These are phyloP conservation scores for Oreochromis aureus DNA, from an alignment of 2,113 vertebrate species.

Conservation along the genomic window DNA sequence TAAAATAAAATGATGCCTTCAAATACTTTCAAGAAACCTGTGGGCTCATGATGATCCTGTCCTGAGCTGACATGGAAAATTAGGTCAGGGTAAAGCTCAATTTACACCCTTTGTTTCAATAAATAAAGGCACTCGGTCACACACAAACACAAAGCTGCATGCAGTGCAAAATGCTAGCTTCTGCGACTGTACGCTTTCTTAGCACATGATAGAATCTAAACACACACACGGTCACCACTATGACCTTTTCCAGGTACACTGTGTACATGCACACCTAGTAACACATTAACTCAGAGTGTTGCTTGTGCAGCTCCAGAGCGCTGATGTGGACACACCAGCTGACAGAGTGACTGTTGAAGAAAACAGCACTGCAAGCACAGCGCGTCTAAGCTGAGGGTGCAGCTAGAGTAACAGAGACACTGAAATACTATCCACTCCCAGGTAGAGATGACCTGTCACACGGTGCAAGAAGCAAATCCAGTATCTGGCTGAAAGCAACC, in stretches of 20 bases:
- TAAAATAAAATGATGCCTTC: neutral
- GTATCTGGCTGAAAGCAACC: neutral
- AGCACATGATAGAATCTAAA: neutral
- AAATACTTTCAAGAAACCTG: neutral
- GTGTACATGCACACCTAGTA: neutral
- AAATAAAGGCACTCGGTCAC: neutral
- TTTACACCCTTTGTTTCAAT: neutral
- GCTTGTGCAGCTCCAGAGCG: neutral
- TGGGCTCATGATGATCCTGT: neutral
- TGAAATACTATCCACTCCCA: neutral
- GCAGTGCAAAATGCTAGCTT: neutral
- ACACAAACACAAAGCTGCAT: neutral
- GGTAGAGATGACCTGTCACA: neutral
- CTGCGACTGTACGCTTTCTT: neutral
- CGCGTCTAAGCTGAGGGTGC: neutral
- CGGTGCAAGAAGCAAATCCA: neutral
- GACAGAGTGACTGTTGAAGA: neutral
- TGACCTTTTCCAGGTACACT: neutral
- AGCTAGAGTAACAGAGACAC: neutral
- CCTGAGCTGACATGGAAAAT: neutral
- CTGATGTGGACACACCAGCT: constrained; percentile 21
- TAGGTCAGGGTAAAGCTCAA: neutral
- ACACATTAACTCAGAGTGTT: constrained; percentile 1
- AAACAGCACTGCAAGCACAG: neutral
- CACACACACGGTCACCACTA: neutral